These are phyloP conservation scores for Caranx melampygus DNA, from an alignment of 2,113 vertebrate species.

Conservation along the genomic window DNA sequence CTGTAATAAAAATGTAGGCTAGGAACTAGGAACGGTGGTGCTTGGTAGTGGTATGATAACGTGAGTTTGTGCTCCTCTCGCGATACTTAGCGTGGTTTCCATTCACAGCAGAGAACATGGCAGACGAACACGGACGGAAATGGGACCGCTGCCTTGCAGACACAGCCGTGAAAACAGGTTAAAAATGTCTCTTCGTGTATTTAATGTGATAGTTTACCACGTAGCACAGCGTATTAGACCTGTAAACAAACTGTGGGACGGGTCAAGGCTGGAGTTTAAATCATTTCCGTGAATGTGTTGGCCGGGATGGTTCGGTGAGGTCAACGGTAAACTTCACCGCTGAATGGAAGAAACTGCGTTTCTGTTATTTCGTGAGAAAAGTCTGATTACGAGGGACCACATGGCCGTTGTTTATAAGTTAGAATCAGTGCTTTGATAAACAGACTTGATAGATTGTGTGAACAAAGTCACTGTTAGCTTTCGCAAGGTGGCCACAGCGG, in stretches of 20 bases:
- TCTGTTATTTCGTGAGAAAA: neutral
- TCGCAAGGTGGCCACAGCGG: no score
- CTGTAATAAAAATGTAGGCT: neutral
- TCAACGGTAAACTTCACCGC: constrained; percentile 25
- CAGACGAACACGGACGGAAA: constrained; percentile 89
- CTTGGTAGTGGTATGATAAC: neutral
- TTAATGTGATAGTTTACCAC: neutral
- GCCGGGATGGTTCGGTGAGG: constrained; percentile 24
- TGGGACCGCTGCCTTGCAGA: constrained; percentile 95
- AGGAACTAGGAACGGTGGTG: neutral
- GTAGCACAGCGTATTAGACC: neutral
- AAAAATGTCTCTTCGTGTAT: constrained; percentile 21
- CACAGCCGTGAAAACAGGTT: constrained; percentile 90
- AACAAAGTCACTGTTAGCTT: neutral
- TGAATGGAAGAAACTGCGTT: neutral
- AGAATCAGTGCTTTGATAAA: neutral
- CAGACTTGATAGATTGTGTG: neutral
- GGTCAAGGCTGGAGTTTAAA: neutral
- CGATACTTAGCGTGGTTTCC: constrained; percentile 41
- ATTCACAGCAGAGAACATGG: constrained; percentile 81
- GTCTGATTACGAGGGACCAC: neutral
- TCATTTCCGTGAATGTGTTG: neutral
- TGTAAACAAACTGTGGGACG: neutral
- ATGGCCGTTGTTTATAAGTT: neutral
- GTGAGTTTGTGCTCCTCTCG: constrained; percentile 56